These are phyloP conservation scores for Passer montanus DNA, from an alignment of 2,113 vertebrate genomes.

Conservation along the genomic window DNA sequence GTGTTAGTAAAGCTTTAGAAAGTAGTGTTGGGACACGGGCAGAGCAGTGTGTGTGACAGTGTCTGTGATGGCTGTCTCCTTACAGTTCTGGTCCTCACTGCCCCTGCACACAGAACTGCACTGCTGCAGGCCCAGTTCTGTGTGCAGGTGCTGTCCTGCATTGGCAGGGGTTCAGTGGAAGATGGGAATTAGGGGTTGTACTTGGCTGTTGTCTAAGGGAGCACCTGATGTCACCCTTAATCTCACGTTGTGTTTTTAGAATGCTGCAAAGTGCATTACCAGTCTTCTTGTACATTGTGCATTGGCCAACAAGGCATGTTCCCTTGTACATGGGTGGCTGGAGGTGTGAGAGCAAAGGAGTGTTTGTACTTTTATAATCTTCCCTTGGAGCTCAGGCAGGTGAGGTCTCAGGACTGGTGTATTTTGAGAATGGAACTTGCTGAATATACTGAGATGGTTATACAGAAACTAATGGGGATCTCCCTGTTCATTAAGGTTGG, in stretches of 20 bases:
- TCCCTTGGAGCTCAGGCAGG: not conserved
- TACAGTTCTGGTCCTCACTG: not conserved
- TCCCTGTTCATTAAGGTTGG: not conserved
- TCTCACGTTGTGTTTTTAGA: not conserved
- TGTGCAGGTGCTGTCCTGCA: not conserved
- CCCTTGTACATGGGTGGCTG: not conserved
- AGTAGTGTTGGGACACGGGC: not conserved
- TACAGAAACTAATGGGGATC: not conserved
- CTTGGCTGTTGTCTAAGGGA: not conserved
- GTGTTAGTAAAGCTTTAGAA: not conserved
- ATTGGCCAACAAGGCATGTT: rapidly evolving
- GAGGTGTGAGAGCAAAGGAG: not conserved
- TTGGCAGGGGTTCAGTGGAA: not conserved
- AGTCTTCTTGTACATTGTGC: not conserved
- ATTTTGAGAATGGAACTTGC: not conserved
- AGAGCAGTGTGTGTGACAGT: not conserved
- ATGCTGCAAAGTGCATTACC: not conserved
- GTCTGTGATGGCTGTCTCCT: not conserved
- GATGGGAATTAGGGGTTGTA: not conserved
- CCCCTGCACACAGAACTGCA: no score
- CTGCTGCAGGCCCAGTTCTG: rapidly evolving
- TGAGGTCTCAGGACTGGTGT: not conserved
- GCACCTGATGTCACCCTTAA: rapidly evolving
- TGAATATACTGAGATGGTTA: not conserved
- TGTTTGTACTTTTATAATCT: not conserved